Evolutionary conservation across 2,113 vertebrate species (phyloP).

Genomic region (Coregonus clupeaformis): DNA sequence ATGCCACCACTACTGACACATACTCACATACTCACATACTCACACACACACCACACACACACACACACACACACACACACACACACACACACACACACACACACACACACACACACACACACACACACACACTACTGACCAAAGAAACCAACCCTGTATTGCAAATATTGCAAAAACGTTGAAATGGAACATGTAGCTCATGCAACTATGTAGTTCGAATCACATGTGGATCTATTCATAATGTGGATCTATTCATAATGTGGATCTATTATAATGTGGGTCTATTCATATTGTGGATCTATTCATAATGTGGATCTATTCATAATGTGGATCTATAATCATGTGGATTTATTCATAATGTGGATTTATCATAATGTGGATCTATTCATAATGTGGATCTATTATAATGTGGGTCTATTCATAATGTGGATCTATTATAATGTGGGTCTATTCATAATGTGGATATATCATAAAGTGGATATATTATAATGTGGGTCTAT

Average conservation of each 20-base stretch:
- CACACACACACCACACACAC: neutral
- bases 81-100: neutral
- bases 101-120: neutral
- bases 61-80: neutral
- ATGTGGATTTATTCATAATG: neutral
- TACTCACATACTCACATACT: no score
- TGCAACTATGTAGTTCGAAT: no score
- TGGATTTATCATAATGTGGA: neutral
- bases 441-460: neutral
- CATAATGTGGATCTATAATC: neutral
- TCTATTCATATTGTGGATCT: neutral
- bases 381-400: neutral
- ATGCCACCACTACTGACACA: conserved; percentile 21
- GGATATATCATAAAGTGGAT: neutral
- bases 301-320: neutral
- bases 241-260: neutral
- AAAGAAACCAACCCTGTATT: neutral
- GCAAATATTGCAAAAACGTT: no score
- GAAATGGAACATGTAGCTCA: no score
- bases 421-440: neutral
- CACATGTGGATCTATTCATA: neutral
- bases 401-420: neutral
- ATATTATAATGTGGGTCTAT: neutral
- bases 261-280: neutral
- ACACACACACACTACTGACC: conserved; percentile 1